A percentile compares a stretch with the other conserved stretches of the same genome.
phyloP scores from a whole-genome alignment of 1,140 invertebrate genomes.

The Drosophila mayri region DNA sequence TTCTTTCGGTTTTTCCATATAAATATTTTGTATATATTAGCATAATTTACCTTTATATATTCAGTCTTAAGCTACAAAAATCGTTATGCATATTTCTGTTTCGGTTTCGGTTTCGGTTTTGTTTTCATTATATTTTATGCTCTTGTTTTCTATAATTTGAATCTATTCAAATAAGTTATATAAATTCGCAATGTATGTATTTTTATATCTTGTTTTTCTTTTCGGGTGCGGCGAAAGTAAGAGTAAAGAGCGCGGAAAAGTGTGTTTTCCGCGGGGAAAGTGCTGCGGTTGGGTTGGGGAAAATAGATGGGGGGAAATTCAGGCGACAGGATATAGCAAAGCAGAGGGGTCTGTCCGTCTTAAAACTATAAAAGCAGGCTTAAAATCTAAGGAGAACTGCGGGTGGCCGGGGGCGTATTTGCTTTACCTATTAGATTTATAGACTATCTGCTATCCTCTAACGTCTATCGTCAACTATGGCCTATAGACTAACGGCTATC shows the following conservation, averaged over 20 bases:
- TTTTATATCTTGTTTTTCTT: constrained; percentile 42
- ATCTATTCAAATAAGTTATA: constrained; percentile 76
- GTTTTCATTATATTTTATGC: constrained; percentile 27
- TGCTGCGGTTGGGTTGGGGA: constrained; percentile 17
- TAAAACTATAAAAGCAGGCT: constrained; percentile 71
- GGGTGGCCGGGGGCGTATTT: constrained; percentile 31
- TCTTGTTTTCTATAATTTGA: constrained; percentile 62
- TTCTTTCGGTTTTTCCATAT: constrained; percentile 23
- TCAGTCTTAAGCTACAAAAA: constrained; percentile 84
- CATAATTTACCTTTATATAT: constrained; percentile 82
- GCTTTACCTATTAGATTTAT: constrained; percentile 49
- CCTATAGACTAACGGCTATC: constrained; percentile 28
- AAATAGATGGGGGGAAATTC: constrained; percentile 18
- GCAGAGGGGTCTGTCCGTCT: constrained; percentile 29
- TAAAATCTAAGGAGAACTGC: constrained; percentile 43
- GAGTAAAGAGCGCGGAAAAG: constrained; percentile 35
- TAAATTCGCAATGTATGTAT: constrained; percentile 76
- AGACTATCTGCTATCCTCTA: constrained; percentile 20
- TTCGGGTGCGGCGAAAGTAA: constrained; percentile 58
- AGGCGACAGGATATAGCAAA: constrained; percentile 49
- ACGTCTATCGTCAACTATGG: constrained; percentile 26
- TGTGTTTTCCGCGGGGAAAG: background rate
- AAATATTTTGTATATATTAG: constrained; percentile 64
- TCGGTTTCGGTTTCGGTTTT: constrained; percentile 56
- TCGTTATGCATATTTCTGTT: constrained; percentile 81